Evolutionary conservation across 2,113 vertebrate species (phyloP).

Genomic region (Plecotus auritus): DNA sequence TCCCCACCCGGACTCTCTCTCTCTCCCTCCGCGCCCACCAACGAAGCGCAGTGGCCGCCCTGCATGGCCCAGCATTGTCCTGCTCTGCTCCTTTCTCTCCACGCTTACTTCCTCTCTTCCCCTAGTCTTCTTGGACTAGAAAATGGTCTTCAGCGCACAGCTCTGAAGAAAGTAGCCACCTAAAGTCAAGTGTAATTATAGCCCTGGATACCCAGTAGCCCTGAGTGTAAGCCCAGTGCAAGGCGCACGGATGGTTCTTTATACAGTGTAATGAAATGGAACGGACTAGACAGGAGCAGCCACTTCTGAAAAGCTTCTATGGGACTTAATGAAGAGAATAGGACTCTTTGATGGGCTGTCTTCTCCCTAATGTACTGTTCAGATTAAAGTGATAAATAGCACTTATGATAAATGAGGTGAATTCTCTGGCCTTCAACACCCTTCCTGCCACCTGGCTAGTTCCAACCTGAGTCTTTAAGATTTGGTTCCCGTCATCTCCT

Average conservation of each 20-base stretch:
- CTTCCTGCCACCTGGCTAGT: neutral
- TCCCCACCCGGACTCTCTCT: neutral
- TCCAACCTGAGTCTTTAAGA: neutral
- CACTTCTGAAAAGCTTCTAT: neutral
- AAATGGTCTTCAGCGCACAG: neutral
- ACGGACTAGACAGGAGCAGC: neutral
- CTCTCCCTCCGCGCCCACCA: accelerated
- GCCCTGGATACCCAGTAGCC: too few species aligned
- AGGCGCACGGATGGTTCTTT: neutral
- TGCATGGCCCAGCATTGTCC: neutral
- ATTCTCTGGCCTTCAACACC: neutral
- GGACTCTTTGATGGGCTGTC: neutral
- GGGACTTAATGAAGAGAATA: neutral
- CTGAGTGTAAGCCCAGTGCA: neutral
- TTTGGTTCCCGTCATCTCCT: neutral
- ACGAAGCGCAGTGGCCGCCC: too few species aligned
- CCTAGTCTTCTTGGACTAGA: neutral
- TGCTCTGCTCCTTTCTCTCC: neutral
- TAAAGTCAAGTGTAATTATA: neutral
- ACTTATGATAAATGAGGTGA: neutral
- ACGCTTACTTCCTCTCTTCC: neutral
- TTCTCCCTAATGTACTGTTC: conserved; percentile 34
- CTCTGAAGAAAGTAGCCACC: neutral
- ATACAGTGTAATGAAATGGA: neutral
- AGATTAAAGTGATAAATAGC: neutral